These are phyloP conservation scores for Cephus rjabovi DNA, from an alignment of 2,888 invertebrate genomes.

Conservation along the genomic window DNA sequence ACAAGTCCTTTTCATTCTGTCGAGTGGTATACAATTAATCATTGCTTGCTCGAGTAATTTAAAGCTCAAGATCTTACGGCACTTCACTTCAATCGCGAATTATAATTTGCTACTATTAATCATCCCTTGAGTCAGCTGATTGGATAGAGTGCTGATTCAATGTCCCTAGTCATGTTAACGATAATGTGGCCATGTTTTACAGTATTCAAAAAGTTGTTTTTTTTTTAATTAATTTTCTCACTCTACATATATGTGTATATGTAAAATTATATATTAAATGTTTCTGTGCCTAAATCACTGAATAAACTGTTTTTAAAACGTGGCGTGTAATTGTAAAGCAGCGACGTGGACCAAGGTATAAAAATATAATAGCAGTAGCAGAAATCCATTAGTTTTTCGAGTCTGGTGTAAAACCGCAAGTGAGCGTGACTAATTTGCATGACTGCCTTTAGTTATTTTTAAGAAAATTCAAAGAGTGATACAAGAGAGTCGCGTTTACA, in stretches of 20 bases:
- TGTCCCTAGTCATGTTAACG: background rate
- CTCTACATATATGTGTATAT: no score
- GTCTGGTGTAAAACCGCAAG: background rate
- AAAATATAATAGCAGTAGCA: background rate
- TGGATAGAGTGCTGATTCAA: background rate
- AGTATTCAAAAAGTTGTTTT: background rate
- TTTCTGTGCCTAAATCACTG: background rate
- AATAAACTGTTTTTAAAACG: background rate
- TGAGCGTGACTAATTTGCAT: background rate
- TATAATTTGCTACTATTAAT: conserved; percentile 34
- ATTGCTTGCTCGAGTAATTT: conserved; percentile 1
- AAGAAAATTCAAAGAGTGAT: background rate
- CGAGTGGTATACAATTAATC: conserved; percentile 1
- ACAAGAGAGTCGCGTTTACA: background rate
- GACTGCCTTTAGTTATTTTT: background rate
- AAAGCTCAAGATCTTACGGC: background rate
- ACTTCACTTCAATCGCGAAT: conserved; percentile 31
- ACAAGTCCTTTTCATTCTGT: conserved; percentile 1
- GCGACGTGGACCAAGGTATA: background rate
- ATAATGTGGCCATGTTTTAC: background rate
- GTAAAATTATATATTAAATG: no score
- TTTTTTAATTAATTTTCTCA: background rate
- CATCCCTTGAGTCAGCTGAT: conserved; percentile 7
- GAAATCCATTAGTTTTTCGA: background rate
- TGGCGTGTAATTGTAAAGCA: background rate